Evolutionary conservation across 2,888 invertebrate genomes (phyloP).

Genomic region (Amblyteles armatorius): DNA sequence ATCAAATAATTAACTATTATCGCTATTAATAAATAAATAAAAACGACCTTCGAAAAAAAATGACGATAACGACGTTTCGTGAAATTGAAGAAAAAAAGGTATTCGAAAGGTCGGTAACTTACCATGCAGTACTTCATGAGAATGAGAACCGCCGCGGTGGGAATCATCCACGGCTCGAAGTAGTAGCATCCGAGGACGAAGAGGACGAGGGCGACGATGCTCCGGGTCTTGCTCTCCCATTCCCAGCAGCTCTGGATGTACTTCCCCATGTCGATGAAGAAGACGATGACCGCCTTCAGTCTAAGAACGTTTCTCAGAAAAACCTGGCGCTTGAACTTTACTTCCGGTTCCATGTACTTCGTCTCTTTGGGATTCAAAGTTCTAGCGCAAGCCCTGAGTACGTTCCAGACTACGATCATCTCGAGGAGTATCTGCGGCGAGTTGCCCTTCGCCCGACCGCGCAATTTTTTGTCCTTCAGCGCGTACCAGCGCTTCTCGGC

Average conservation of each 20-base stretch:
- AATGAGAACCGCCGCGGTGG: slow-evolving; percentile 91
- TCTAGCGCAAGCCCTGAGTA: slow-evolving; percentile 95
- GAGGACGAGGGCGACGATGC: slow-evolving; percentile 92
- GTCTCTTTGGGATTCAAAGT: slow-evolving; percentile 98
- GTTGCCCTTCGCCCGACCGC: slow-evolving; percentile 95
- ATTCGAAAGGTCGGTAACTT: slow-evolving; percentile 73
- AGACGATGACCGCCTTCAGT: slow-evolving; percentile 94
- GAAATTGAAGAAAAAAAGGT: not conserved
- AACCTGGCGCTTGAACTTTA: slow-evolving; percentile 97
- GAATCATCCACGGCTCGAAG: slow-evolving; percentile 98
- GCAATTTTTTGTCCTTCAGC: slow-evolving; percentile 97
- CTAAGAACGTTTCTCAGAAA: slow-evolving; percentile 97
- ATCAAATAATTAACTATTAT: not conserved
- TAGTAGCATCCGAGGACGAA: slow-evolving; percentile 97
- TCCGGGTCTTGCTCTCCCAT: slow-evolving; percentile 97
- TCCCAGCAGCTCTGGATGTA: slow-evolving; percentile 98
- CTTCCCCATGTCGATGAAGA: slow-evolving; percentile 95
- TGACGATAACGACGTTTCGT: not conserved
- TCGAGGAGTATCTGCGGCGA: slow-evolving; percentile 96
- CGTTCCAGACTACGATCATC: slow-evolving; percentile 96
- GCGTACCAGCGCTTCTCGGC: slow-evolving; percentile 98
- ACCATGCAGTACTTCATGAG: slow-evolving; percentile 91
- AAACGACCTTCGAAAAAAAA: no score
- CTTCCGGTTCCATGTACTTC: slow-evolving; percentile 97
- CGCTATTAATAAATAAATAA: not conserved